These are phyloP conservation scores for Rhinolophus ferrumequinum DNA, from an alignment of 2,113 vertebrate species.

Conservation along the genomic window DNA sequence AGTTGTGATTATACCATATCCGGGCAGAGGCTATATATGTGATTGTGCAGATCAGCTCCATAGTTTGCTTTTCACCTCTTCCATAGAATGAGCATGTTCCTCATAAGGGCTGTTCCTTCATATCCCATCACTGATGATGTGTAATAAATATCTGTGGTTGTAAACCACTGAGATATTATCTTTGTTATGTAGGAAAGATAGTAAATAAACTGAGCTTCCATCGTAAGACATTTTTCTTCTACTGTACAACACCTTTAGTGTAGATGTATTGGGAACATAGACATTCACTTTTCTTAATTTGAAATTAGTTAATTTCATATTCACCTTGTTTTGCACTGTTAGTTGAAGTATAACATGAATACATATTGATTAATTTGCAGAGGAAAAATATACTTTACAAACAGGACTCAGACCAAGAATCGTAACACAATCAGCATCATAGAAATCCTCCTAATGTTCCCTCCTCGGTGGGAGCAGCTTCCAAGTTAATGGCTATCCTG, in stretches of 20 bases:
- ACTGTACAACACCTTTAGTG: background rate
- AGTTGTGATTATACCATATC: background rate
- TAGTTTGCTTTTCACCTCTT: background rate
- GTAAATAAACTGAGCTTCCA: background rate
- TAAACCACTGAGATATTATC: background rate
- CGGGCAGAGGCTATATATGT: background rate
- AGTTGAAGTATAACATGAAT: background rate
- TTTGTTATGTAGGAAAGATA: background rate
- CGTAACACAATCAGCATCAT: background rate
- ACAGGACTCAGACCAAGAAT: background rate
- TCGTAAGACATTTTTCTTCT: background rate
- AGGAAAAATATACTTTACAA: background rate
- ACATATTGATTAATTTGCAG: background rate
- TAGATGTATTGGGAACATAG: background rate
- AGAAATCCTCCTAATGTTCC: background rate
- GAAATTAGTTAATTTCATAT: background rate
- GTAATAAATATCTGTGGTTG: background rate
- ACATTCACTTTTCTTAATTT: background rate
- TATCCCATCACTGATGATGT: background rate
- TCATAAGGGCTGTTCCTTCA: background rate
- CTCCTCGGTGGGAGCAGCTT: background rate
- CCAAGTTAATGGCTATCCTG: background rate
- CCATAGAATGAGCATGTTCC: background rate
- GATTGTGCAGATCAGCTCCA: background rate
- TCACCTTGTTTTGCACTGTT: background rate